Evolutionary conservation across 2,797 vertebrate genomes (phyloP).

Genomic region (Hozukius guyotensis): DNA sequence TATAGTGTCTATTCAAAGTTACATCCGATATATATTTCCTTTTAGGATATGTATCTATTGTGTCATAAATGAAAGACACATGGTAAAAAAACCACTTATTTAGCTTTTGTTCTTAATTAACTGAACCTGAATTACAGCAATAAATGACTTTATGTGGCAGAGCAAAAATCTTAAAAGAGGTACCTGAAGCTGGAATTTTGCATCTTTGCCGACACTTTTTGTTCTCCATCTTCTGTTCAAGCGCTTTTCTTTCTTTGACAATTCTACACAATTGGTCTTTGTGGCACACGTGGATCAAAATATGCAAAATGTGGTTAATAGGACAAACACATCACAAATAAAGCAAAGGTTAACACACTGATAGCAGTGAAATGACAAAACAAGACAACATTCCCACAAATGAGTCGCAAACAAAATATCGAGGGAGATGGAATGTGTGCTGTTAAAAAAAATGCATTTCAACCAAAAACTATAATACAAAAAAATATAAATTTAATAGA

Average conservation of each 20-base stretch:
- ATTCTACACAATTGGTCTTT: conserved; percentile 99
- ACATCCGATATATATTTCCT: no score
- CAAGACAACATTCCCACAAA: conserved; percentile 8
- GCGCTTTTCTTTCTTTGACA: conserved; percentile 99
- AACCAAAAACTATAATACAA: conserved; percentile 6
- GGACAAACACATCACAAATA: conserved; percentile 65
- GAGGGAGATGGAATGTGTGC: conserved; percentile 15
- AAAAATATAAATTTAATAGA: conserved; percentile 11
- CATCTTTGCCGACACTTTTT: conserved; percentile 99
- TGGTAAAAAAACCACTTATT: not conserved
- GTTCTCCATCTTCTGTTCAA: conserved; percentile 99
- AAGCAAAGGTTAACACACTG: conserved; percentile 43
- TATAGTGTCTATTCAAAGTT: no score
- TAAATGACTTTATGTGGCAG: not conserved
- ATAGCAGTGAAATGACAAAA: conserved; percentile 62
- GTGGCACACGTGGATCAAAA: conserved; percentile 87
- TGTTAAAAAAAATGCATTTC: conserved; percentile 18
- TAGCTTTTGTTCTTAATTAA: not conserved
- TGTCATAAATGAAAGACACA: not conserved
- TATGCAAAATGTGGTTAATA: conserved; percentile 78
- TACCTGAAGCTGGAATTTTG: conserved; percentile 99
- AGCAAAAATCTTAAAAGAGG: conserved; percentile 52
- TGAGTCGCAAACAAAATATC: conserved; percentile 50
- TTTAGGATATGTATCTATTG: no score
- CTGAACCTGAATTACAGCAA: not conserved